These are phyloP conservation scores for Amphiprion ocellaris DNA, from an alignment of 2,113 vertebrate species.

Conservation along the genomic window DNA sequence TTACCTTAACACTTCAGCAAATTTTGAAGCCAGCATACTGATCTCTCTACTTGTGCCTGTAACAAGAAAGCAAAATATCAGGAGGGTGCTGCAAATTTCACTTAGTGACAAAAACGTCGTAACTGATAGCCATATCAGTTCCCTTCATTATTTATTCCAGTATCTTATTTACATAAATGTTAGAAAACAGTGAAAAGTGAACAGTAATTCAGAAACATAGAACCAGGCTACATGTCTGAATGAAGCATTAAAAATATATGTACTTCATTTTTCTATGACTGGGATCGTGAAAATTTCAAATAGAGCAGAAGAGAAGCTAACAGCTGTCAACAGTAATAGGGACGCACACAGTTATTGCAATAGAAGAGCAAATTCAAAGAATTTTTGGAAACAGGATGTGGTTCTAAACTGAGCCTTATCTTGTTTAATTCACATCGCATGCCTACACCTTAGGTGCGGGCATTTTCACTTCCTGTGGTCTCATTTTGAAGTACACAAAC, in stretches of 20 bases:
- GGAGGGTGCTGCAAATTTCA: background rate
- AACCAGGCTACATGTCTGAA: no score
- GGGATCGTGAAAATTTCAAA: background rate
- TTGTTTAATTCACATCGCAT: no score
- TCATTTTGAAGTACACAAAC: no score
- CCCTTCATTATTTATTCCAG: background rate
- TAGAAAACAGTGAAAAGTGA: no score
- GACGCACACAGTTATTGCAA: no score
- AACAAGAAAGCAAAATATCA: conserved; percentile 6
- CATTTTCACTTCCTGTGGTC: background rate
- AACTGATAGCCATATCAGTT: background rate
- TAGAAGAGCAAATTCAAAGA: no score
- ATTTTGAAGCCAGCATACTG: conserved; percentile 68
- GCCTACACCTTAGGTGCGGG: no score
- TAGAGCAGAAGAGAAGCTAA: background rate
- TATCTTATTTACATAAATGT: background rate
- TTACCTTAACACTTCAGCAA: conserved; percentile 77
- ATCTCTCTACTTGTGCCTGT: conserved; percentile 75
- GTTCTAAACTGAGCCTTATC: no score
- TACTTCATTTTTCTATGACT: no score
- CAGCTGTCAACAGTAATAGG: no score
- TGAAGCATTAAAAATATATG: no score
- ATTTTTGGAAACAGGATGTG: no score
- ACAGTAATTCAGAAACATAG: background rate
- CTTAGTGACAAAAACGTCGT: background rate